Percentiles rank a stretch among this genome's conserved stretches.
phyloP scores from a whole-genome alignment of 2,888 invertebrate genomes.

The Dicyrtomina minuta region DNA sequence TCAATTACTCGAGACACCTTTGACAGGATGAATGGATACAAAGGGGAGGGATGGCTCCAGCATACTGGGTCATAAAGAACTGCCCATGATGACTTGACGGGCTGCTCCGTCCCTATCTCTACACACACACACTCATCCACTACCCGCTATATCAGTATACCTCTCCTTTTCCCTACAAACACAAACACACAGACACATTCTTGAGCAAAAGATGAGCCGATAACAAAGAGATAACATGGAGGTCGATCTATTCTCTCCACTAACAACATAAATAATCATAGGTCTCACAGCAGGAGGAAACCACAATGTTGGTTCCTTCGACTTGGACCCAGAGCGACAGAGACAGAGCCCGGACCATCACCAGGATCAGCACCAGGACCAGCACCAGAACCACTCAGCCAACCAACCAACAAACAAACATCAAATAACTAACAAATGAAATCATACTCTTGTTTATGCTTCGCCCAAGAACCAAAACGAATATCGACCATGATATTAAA shows the following conservation, averaged over 20 bases:
- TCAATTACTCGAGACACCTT: slow-evolving; percentile 20
- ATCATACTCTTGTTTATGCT: background rate
- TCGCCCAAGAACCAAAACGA: background rate
- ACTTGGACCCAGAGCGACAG: slow-evolving; percentile 2
- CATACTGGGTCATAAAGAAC: no score
- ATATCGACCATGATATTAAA: background rate
- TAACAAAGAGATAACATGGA: slow-evolving; percentile 19
- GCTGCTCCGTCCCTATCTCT: no score
- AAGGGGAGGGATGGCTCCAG: background rate
- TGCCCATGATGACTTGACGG: no score
- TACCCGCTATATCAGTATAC: background rate
- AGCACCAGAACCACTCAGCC: background rate
- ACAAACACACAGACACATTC: background rate
- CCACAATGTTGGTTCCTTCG: slow-evolving; percentile 22
- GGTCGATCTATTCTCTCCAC: slow-evolving; percentile 24
- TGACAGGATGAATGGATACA: slow-evolving; percentile 25
- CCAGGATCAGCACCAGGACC: no score
- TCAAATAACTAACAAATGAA: background rate
- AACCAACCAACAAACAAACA: slow-evolving; percentile 1
- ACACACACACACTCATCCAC: no score
- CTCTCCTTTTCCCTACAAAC: background rate
- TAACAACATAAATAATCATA: slow-evolving; percentile 33
- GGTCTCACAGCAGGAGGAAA: slow-evolving; percentile 30
- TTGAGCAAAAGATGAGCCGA: background rate
- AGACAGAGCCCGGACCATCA: no score